Evolutionary conservation across 2,797 vertebrate genomes (phyloP).

Genomic region (Sarcophilus harrisii): DNA sequence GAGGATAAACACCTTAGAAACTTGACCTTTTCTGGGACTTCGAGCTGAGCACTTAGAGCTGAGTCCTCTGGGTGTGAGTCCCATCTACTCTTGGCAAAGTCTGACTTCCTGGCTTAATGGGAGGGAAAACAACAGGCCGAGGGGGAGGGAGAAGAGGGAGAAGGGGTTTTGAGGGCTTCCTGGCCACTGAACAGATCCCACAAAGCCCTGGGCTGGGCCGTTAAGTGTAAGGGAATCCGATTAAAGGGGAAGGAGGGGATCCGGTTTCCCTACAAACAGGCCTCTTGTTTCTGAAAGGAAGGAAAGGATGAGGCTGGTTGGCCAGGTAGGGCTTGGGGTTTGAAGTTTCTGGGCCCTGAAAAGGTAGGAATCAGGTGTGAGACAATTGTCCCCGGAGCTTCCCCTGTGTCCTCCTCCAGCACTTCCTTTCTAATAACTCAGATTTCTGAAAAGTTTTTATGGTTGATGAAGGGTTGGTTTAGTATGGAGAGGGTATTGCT

Average conservation of each 20-base stretch:
- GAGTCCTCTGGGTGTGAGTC: background rate
- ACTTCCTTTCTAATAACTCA: background rate
- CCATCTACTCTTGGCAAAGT: background rate
- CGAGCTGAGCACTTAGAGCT: background rate
- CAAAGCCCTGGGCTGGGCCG: background rate
- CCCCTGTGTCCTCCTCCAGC: background rate
- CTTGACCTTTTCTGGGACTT: background rate
- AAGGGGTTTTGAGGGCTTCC: background rate
- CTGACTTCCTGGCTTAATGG: background rate
- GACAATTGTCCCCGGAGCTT: background rate
- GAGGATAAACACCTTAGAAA: background rate
- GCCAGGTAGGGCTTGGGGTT: constrained; percentile 46
- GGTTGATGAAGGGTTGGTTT: background rate
- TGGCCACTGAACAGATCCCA: background rate
- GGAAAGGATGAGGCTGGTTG: constrained; percentile 54
- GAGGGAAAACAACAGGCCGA: background rate
- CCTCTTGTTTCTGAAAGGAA: background rate
- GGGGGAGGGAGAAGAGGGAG: background rate
- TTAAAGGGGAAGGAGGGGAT: background rate
- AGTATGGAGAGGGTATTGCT: background rate
- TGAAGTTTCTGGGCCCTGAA: background rate
- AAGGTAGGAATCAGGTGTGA: background rate
- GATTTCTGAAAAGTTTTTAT: background rate
- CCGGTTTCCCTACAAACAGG: background rate
- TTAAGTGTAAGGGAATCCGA: constrained; percentile 4